Base-by-base conservation (phyloP, 1,140 invertebrate species). In the Ditylenchus dipsaci region DNA sequence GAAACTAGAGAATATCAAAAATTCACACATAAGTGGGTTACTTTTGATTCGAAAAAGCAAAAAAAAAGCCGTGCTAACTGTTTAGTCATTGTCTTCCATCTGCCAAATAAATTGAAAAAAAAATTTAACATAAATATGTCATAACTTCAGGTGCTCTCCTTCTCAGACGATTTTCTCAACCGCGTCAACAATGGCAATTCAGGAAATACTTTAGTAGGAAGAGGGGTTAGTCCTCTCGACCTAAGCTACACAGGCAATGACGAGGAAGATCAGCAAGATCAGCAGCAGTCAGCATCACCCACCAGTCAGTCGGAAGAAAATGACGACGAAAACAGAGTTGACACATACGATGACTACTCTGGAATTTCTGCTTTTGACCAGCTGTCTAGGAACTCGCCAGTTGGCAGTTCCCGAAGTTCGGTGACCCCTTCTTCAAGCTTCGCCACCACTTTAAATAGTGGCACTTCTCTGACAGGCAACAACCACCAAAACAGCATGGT, bases 91-190 rank as follows among this genome's bases (percentile, higher is more conserved):
- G n/a, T n/a, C n/a, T n/a, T n/a, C n/a, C n/a, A n/a, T n/a, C n/a
- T n/a, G n/a, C n/a, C n/a, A n/a, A n/a, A n/a, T n/a, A n/a, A n/a
- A n/a, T n/a, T n/a, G n/a, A n/a, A n/a, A n/a, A n/a, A n/a, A n/a
- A n/a, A n/a, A n/a, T n/a, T n/a, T n/a, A n/a, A n/a, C n/a, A n/a
- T n/a, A n/a, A n/a, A n/a, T n/a, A n/a, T n/a, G 11, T 11, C 38
- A 65, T 1, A 61, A 26, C 3, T 27, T 64, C 11, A 29, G 63
- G 49, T 53, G 15, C 3, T 15, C 49, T 21, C n/a, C 15, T 53
- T 53, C 23, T 53, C 49, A 8, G 70, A 71, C 23, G 70, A 64
- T 1, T 33, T 71, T 1, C 43, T 71, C 15, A 57, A 57, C 23
- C 49, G 49, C 3, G 3, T 53, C 15, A 53, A 53, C 23, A 53